phyloP scores from a whole-genome alignment of 2,888 invertebrate species.

The Chalcis sispes region DNA sequence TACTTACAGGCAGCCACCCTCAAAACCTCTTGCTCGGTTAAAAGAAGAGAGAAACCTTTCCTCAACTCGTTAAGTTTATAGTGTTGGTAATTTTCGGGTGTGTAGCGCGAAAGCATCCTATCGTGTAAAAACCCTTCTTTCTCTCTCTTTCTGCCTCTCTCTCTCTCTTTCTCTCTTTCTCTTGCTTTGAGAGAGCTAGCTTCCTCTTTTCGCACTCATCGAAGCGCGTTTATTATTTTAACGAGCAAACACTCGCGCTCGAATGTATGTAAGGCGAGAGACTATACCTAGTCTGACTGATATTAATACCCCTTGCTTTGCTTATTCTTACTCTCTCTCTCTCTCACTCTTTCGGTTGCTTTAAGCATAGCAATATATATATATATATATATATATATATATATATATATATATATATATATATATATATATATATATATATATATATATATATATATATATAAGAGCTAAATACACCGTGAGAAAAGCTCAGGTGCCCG shows the following conservation, averaged over 20 bases:
- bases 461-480: conserved; percentile 67
- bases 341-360: neutral
- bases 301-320: conserved; percentile 51
- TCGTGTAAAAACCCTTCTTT: neutral
- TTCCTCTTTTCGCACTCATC: conserved; percentile 59
- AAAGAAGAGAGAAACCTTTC: neutral
- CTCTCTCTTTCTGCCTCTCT: too few species aligned
- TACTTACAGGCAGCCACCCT: too few species aligned
- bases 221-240: conserved; percentile 67
- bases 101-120: neutral
- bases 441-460: too few species aligned
- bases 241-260: conserved; percentile 59
- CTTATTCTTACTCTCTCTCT: conserved; percentile 21
- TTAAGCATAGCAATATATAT: conserved; percentile 52
- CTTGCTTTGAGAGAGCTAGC: too few species aligned
- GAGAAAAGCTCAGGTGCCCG: conserved; percentile 72
- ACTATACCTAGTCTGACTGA: conserved; percentile 34
- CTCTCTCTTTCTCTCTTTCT: too few species aligned
- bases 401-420: too few species aligned
- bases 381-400: too few species aligned
- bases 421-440: too few species aligned
- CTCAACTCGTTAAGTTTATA: conserved; percentile 15
- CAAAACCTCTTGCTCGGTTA: neutral
- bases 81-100: conserved; percentile 39
- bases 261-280: conserved; percentile 44